Conservation (phyloP, 2,888 invertebrate species). For the Eupithecia abbreviata region DNA sequence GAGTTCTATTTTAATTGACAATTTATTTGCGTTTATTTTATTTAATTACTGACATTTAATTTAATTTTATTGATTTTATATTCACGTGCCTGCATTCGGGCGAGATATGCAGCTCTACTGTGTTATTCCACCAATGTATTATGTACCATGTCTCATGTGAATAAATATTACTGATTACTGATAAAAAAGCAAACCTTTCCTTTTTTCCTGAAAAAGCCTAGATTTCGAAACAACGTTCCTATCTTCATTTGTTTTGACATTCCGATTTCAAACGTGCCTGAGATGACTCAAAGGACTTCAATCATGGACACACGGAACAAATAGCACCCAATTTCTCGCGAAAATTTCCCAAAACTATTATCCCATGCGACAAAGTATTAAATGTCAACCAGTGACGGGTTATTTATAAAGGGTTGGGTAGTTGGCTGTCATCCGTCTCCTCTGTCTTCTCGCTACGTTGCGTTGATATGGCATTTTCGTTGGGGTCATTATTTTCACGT, state of each 20-base stretch:
- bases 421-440: neutral
- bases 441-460: neutral
- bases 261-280: neutral
- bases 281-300: neutral
- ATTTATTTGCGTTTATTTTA: too few species aligned
- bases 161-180: too few species aligned
- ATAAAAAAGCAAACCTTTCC: too few species aligned
- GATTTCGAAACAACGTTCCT: neutral
- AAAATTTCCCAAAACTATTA: constrained; percentile 32
- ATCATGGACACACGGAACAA: constrained; percentile 18
- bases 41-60: too few species aligned
- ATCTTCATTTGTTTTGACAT: neutral
- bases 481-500: neutral
- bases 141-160: too few species aligned
- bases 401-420: constrained; percentile 8
- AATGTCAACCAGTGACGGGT: neutral
- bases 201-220: neutral
- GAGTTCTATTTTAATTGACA: too few species aligned
- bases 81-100: too few species aligned
- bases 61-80: too few species aligned
- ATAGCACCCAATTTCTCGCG: constrained; percentile 12
- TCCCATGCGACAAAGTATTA: constrained; percentile 49
- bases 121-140: too few species aligned
- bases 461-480: neutral
- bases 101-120: too few species aligned